phyloP scores from a whole-genome alignment of 1,140 invertebrate species.

The Ips nitidus region DNA sequence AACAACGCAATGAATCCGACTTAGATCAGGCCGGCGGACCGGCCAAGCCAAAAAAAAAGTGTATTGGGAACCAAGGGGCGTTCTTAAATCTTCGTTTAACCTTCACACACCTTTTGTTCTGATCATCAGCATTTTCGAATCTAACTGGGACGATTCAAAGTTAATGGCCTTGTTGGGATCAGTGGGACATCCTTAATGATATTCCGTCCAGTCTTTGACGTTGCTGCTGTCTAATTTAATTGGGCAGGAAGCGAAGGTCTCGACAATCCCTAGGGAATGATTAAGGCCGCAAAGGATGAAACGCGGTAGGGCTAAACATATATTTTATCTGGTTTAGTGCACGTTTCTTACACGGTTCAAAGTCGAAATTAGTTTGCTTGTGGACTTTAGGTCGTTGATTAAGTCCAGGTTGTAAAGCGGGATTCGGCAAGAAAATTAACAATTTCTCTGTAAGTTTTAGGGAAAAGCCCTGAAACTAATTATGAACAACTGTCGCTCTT shows the following conservation, averaged over 20 bases:
- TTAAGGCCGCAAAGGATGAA: neutral
- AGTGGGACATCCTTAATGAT: neutral
- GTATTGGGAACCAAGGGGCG: slow-evolving; percentile 9
- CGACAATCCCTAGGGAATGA: neutral
- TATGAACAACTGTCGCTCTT: too few species aligned
- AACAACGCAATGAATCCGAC: neutral
- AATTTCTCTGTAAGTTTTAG: too few species aligned
- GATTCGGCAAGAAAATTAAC: too few species aligned
- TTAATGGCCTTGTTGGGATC: too few species aligned
- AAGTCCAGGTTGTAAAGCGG: too few species aligned
- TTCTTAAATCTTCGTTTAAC: neutral
- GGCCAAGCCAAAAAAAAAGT: neutral
- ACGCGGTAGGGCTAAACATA: neutral
- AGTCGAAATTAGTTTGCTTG: slow-evolving; percentile 1
- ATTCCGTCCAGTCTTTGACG: neutral
- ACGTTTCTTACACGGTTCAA: neutral
- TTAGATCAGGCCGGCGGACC: neutral
- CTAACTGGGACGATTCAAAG: too few species aligned
- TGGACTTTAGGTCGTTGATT: neutral
- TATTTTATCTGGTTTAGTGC: neutral
- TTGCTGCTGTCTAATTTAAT: neutral
- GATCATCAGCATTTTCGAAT: too few species aligned
- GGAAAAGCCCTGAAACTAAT: too few species aligned
- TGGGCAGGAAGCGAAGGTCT: neutral
- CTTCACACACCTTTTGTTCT: neutral